A percentile compares a stretch with the other conserved stretches of the same genome.
phyloP scores from a whole-genome alignment of 2,113 vertebrate genomes.

The Gambusia holbrooki region DNA sequence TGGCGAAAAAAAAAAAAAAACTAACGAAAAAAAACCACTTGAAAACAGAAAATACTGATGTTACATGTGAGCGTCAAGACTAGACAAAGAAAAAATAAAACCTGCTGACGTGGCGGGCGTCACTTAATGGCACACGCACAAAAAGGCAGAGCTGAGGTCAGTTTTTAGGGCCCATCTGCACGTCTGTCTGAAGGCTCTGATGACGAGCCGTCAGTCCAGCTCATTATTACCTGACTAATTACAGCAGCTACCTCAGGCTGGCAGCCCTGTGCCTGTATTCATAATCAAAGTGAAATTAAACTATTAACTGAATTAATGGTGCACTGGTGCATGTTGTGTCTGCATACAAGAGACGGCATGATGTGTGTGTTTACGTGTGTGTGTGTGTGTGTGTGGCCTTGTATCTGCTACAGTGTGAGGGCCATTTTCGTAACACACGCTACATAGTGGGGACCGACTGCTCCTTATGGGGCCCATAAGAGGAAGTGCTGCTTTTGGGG shows the following conservation, averaged over 20 bases:
- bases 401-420: too few relatives aligned
- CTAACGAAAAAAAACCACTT: not conserved
- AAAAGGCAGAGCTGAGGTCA: conserved; percentile 34
- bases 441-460: too few relatives aligned
- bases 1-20: not conserved
- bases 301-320: conserved; percentile 63
- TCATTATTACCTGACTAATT: conserved; percentile 73
- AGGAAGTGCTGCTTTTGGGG: too few relatives aligned
- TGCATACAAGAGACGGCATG: conserved; percentile 33
- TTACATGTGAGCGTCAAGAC: conserved; percentile 12
- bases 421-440: too few relatives aligned
- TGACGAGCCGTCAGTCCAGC: conserved; percentile 54
- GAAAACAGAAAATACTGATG: conserved; percentile 4
- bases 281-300: conserved; percentile 69
- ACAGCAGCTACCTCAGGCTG: conserved; percentile 55
- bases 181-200: conserved; percentile 38
- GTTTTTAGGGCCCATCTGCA: conserved; percentile 56
- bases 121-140: conserved; percentile 3
- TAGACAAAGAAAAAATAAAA: not conserved
- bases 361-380: conserved; percentile 21
- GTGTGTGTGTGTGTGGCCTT: not conserved
- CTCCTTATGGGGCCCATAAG: too few relatives aligned
- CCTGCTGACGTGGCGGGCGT: not conserved
- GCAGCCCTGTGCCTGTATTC: conserved; percentile 32
- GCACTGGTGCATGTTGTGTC: conserved; percentile 43